Percentiles rank a stretch among this genome's conserved stretches.
Evolutionary conservation across 2,888 invertebrate species (phyloP).

Genomic region (Caenorhabditis japonica): DNA sequence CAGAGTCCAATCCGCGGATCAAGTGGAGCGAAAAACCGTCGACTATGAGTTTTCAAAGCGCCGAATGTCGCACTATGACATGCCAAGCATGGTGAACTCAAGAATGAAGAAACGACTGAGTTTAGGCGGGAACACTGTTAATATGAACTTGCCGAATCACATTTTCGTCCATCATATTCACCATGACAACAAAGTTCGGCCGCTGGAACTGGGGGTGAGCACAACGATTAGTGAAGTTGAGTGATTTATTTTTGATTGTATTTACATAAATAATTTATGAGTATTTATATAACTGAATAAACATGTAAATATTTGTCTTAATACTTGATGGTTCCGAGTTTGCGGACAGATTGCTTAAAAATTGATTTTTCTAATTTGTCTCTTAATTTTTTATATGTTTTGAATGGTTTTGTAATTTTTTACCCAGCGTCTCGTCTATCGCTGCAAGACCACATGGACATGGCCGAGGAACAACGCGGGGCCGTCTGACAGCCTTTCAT

Average conservation of each 20-base stretch:
- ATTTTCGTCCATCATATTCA: slow-evolving; percentile 46
- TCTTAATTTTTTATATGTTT: too few species aligned
- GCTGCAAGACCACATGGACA: too few species aligned
- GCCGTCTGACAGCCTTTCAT: too few species aligned
- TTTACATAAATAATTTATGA: background rate
- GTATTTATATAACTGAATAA: background rate
- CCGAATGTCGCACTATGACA: slow-evolving; percentile 34
- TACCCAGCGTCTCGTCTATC: too few species aligned
- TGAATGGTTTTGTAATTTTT: too few species aligned
- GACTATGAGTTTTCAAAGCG: slow-evolving; percentile 28
- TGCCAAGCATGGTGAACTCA: slow-evolving; percentile 16
- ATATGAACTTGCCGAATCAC: slow-evolving; percentile 38
- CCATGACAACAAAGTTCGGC: slow-evolving; percentile 25
- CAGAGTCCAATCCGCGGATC: slow-evolving; percentile 43
- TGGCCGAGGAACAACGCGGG: too few species aligned
- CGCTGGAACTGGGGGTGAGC: slow-evolving; percentile 9
- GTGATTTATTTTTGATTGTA: background rate
- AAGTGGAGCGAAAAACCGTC: slow-evolving; percentile 19
- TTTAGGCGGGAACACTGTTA: slow-evolving; percentile 23
- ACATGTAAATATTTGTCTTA: too few species aligned
- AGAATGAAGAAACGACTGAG: slow-evolving; percentile 29
- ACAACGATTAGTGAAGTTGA: slow-evolving; percentile 20
- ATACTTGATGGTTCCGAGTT: too few species aligned
- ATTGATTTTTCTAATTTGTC: too few species aligned
- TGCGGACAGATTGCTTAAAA: too few species aligned